These are phyloP conservation scores for Ecliptopera silaceata DNA, from an alignment of 2,888 invertebrate species.

Conservation along the genomic window DNA sequence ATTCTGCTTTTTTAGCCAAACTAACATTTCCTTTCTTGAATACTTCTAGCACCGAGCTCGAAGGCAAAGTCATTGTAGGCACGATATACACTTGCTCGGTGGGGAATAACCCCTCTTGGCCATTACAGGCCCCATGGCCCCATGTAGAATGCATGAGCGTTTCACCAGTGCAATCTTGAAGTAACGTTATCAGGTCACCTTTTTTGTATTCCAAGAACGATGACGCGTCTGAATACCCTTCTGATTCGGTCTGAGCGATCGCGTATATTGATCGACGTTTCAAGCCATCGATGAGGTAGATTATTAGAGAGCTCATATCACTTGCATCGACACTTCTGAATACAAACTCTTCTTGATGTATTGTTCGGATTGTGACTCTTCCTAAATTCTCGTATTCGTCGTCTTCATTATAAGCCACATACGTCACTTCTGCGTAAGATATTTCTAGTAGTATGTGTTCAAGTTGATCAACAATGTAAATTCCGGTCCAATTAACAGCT, in stretches of 20 bases:
- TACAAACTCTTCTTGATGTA: slow-evolving; percentile 94
- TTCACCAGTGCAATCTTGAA: slow-evolving; percentile 89
- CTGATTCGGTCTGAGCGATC: slow-evolving; percentile 86
- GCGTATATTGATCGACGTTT: slow-evolving; percentile 93
- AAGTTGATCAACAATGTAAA: slow-evolving; percentile 95
- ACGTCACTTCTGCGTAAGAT: slow-evolving; percentile 93
- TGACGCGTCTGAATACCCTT: slow-evolving; percentile 79
- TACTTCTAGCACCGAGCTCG: slow-evolving; percentile 85
- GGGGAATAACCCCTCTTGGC: slow-evolving; percentile 91
- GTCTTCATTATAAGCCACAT: slow-evolving; percentile 85
- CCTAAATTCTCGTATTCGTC: slow-evolving; percentile 80
- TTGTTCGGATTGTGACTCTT: slow-evolving; percentile 89
- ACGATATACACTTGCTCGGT: slow-evolving; percentile 93
- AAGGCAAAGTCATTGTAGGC: slow-evolving; percentile 91
- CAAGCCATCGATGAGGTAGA: slow-evolving; percentile 92
- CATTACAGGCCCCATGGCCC: slow-evolving; percentile 88
- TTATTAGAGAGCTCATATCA: slow-evolving; percentile 91
- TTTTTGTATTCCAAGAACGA: slow-evolving; percentile 84
- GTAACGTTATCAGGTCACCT: slow-evolving; percentile 93
- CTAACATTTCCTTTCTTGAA: slow-evolving; percentile 84
- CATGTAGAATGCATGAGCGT: slow-evolving; percentile 87
- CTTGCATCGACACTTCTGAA: slow-evolving; percentile 95
- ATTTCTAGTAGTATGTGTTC: slow-evolving; percentile 95
- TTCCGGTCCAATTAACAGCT: slow-evolving; percentile 96
- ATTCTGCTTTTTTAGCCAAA: slow-evolving; percentile 66